A percentile compares a stretch with the other conserved stretches of the same genome.
Conservation (phyloP, 2,113 vertebrate species). For the Alethe castanea region DNA sequence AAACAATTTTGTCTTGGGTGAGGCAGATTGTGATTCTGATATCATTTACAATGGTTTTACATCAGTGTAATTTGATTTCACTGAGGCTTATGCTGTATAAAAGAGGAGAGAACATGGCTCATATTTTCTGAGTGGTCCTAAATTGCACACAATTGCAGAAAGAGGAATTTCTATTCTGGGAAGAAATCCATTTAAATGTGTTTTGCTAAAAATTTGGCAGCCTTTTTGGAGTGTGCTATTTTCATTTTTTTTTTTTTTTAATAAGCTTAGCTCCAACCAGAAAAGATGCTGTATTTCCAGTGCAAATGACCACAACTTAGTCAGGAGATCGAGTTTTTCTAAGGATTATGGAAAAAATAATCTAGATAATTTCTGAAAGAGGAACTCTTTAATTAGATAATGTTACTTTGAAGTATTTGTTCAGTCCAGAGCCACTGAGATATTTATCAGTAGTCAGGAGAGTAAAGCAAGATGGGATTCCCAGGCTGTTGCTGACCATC, state of each 20-base stretch:
- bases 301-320: neutral
- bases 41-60: conserved; percentile 54
- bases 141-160: conserved; percentile 37
- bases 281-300: neutral
- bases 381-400: neutral
- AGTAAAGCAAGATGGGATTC: neutral
- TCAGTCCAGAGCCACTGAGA: neutral
- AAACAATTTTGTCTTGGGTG: conserved; percentile 41
- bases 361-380: neutral
- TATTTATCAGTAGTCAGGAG: neutral
- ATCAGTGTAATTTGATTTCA: conserved; percentile 50
- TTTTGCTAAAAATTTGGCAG: conserved; percentile 20
- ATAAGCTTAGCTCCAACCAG: neutral
- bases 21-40: conserved; percentile 45
- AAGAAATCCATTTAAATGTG: conserved; percentile 54
- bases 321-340: neutral
- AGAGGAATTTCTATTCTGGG: conserved; percentile 12
- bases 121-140: conserved; percentile 38
- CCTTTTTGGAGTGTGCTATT: neutral
- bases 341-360: neutral
- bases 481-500: neutral
- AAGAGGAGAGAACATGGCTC: conserved; percentile 12
- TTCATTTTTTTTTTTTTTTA: neutral
- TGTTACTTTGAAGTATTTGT: neutral
- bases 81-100: conserved; percentile 9